Evolutionary conservation across 2,797 vertebrate genomes (phyloP), one percentile per base, ranked within the genome.

Genomic region (Potorous gilbertii): DNA sequence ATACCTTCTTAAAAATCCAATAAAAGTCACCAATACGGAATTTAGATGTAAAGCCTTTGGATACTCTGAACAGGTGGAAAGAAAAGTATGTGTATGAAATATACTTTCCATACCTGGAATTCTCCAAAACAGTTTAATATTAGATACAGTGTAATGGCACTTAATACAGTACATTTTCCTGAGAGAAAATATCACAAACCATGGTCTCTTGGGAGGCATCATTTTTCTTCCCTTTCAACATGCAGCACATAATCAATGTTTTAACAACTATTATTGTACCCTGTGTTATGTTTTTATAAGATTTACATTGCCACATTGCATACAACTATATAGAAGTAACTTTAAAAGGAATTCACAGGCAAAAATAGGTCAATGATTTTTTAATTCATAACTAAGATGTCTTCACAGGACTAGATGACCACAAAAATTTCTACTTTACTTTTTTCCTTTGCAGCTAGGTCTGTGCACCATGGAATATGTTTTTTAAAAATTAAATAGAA

Each of bases 401-500:
- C 91, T n/a, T 95, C 91, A 81, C 90, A 52, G 96, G 90, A 52
- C 97, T 92, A n/a, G 29, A 10, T 6, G 96, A 95, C 62, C 92
- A 96, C 91, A 56, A 96, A 0, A 91, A 46, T 55, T 96, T 97
- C 97, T 92, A 90, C 90, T 94, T 95, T 0, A 55, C 50, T 27
- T 24, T 57, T 91, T 94, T 97, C 95, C 95, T 98, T 97, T 94
- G 93, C 81, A 97, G 95, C 55, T 96, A 95, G 92, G 90, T 92
- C 96, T 50, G 40, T 11, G 91, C 97, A 93, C 92, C 96, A 90
- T 74, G 94, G 94, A 95, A 90, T 87, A 96, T 59, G 93, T 74
- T 97, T 97, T 90, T 54, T 40, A 28, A n/a, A 95, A 97, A 40
- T 94, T 97, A 97, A 96, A 94, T 89, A 91, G 90, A 55, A 94